Percentiles rank a stretch among this genome's conserved stretches.
Conservation (phyloP, 1,140 invertebrate species). For the Colletes gigas region DNA sequence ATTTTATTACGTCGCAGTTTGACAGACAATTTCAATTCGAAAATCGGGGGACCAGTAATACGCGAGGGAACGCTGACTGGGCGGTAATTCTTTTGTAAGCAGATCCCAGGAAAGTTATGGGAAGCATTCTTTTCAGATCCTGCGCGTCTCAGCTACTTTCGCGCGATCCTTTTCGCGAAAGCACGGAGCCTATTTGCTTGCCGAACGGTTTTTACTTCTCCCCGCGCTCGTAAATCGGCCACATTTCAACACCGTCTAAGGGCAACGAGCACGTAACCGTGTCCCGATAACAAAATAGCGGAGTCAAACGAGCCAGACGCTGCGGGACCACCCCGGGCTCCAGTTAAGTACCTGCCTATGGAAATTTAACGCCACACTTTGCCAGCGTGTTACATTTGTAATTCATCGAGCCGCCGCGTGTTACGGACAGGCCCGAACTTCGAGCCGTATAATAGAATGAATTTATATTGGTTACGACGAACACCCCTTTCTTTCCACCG, state of each 20-base stretch:
- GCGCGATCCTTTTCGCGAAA: background rate
- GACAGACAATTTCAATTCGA: too few species aligned
- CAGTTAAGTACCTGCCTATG: slow-evolving; percentile 64
- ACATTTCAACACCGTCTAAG: slow-evolving; percentile 40
- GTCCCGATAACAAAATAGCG: slow-evolving; percentile 63
- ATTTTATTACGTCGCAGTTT: too few species aligned
- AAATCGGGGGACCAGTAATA: too few species aligned
- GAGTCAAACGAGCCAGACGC: slow-evolving; percentile 48
- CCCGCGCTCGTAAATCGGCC: slow-evolving; percentile 45
- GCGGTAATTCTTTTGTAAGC: too few species aligned
- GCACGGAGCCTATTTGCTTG: background rate
- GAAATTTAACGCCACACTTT: slow-evolving; percentile 67
- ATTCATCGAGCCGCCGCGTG: slow-evolving; percentile 65
- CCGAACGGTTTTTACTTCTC: slow-evolving; percentile 36
- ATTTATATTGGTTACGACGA: slow-evolving; percentile 64
- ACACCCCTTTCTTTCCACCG: background rate
- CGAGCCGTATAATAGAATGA: slow-evolving; percentile 61
- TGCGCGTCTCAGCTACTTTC: too few species aligned
- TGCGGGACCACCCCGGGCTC: slow-evolving; percentile 25
- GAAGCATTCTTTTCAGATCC: too few species aligned
- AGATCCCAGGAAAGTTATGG: too few species aligned
- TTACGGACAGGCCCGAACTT: slow-evolving; percentile 53
- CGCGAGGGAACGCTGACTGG: too few species aligned
- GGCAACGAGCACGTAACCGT: slow-evolving; percentile 48
- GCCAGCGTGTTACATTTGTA: slow-evolving; percentile 67